Conservation (phyloP, 2,113 vertebrate genomes). For the Mola mola region DNA sequence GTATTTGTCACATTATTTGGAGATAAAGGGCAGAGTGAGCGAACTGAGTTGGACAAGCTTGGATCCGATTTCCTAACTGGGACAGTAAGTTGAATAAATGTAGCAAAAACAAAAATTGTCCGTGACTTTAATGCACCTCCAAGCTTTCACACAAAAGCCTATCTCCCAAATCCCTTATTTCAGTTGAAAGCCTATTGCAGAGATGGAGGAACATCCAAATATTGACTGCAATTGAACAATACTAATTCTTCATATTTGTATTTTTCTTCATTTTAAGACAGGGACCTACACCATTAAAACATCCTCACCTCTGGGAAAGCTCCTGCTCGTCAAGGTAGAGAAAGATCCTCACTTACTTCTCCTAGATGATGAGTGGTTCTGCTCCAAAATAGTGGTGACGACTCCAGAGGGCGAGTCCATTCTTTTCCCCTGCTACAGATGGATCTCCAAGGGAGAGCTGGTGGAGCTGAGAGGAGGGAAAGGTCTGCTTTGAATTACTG, state of each 20-base stretch:
- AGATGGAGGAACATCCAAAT: no score
- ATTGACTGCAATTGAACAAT: no score
- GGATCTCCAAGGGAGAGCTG: slow-evolving; percentile 67
- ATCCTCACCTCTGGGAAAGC: slow-evolving; percentile 53
- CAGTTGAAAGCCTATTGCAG: no score
- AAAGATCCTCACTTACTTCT: slow-evolving; percentile 55
- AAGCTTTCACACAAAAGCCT: no score
- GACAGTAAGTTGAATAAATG: slow-evolving; percentile 41
- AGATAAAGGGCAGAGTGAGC: slow-evolving; percentile 58
- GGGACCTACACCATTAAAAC: slow-evolving; percentile 54
- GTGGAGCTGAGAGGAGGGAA: slow-evolving; percentile 71
- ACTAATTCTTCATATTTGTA: no score
- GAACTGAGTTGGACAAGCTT: slow-evolving; percentile 52
- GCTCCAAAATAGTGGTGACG: slow-evolving; percentile 65
- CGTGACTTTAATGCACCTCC: neutral
- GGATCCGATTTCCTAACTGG: slow-evolving; percentile 48
- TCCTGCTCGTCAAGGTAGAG: slow-evolving; percentile 72
- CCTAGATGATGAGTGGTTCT: slow-evolving; percentile 77
- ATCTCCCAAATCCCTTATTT: no score
- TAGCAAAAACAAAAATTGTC: no score
- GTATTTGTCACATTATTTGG: slow-evolving; percentile 68
- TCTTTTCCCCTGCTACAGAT: slow-evolving; percentile 77
- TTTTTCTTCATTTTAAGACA: slow-evolving; percentile 38
- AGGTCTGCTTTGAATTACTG: slow-evolving; percentile 50
- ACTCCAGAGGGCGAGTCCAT: slow-evolving; percentile 57